Evolutionary conservation across 2,113 vertebrate species (phyloP).

Genomic region (Anolis sagrei): DNA sequence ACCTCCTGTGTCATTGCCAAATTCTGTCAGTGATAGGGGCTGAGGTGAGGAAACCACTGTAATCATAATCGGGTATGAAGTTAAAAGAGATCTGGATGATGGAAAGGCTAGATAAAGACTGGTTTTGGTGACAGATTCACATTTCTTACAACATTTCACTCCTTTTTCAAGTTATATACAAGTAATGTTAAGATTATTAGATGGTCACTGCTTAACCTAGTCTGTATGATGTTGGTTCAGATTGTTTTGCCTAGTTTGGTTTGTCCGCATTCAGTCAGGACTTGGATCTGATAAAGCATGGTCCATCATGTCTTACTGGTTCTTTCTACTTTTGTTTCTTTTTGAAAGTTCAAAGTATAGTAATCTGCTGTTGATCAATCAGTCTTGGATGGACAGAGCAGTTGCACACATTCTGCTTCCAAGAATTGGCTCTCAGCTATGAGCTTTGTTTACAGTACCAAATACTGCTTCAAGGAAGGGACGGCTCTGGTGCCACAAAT

Average conservation of each 20-base stretch:
- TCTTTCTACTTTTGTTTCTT: no score
- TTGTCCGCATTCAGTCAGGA: background rate
- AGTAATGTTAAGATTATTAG: background rate
- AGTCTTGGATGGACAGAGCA: conserved; percentile 57
- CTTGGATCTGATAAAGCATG: background rate
- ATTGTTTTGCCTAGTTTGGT: background rate
- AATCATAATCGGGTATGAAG: background rate
- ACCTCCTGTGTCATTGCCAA: background rate
- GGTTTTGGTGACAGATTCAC: background rate
- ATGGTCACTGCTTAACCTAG: background rate
- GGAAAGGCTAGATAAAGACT: background rate
- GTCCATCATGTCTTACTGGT: background rate
- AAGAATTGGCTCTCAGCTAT: conserved; percentile 36
- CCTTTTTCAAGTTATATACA: background rate
- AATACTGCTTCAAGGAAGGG: conserved; percentile 72
- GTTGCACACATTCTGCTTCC: conserved; percentile 49
- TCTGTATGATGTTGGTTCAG: background rate
- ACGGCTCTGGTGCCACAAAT: conserved; percentile 77
- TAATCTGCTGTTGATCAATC: conserved; percentile 44
- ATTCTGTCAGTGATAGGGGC: background rate
- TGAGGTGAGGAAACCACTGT: background rate
- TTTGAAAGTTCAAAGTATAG: background rate
- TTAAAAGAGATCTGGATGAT: background rate
- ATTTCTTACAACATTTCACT: background rate
- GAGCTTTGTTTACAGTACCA: conserved; percentile 65